Base-by-base conservation (phyloP, 2,888 invertebrate species). In the Heliothis peltigera region DNA sequence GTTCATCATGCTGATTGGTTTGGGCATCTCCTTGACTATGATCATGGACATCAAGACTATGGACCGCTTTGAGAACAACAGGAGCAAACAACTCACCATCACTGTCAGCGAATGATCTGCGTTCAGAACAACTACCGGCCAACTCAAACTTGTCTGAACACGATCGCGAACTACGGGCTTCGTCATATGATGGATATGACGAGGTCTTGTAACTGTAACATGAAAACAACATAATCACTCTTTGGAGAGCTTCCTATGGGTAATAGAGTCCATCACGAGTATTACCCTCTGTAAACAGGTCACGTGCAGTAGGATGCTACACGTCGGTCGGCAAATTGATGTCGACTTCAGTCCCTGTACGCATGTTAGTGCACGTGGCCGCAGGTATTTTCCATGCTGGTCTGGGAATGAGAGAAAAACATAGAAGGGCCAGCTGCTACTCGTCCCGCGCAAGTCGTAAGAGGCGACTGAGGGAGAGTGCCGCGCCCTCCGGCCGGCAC, bases 51-150 rank as follows among this genome's bases (percentile, higher is more conserved):
- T 99, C 83, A 98, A 98, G 89, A 98, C 99, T 28, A 99, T 98
- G 97, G 99, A 99, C 91, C 96, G 98, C 84, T 99, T 99, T 91
- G 99, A 99, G 92, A 99, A 98, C 92, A 98, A 98, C 61, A 98
- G 99, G 87, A 98, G 98, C 86, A 99, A 99, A 92, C 98, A 98
- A 71, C 97, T 99, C 56, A 97, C 97, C 18, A 97, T 98, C 80
- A 97, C 97, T 52, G 96, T 97, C 54, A 95, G 95, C 79, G 98
- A 98, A 86, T 98, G 84, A 80, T 28, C 43, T 51, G 1, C 46
- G 21, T 54, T 51, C 28, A 19, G 15, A 25, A 55, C 6, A 6
- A 15, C 25, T 39, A 35, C 21, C 21, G 6, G 64, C 64, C 52
- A 25, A 19, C 19, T 8, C 15, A 19, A 0, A 22, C 10, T 44